These are phyloP conservation scores for Perodicticus potto DNA, from an alignment of 2,797 vertebrate genomes.

Conservation along the genomic window DNA sequence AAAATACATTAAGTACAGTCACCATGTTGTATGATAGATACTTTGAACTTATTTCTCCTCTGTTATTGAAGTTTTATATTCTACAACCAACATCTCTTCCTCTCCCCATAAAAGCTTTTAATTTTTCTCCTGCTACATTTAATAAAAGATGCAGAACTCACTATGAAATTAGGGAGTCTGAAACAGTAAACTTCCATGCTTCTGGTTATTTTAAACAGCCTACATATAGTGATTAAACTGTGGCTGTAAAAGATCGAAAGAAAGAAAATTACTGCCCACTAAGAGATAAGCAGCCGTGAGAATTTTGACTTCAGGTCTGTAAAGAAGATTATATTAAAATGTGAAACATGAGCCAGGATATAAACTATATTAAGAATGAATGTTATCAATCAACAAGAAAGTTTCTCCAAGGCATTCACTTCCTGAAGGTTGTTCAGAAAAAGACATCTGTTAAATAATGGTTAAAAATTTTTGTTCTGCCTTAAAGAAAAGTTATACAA, in stretches of 20 bases:
- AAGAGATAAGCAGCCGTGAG: not conserved
- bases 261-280: not conserved
- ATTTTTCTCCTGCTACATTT: not conserved
- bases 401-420: not conserved
- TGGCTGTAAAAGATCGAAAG: not conserved
- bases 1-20: not conserved
- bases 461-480: not conserved
- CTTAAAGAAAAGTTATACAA: not conserved
- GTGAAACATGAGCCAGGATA: not conserved
- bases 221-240: not conserved
- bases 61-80: not conserved
- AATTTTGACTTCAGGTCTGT: not conserved
- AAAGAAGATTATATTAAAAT: not conserved
- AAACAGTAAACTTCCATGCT: not conserved
- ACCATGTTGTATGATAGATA: not conserved
- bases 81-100: not conserved
- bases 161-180: not conserved
- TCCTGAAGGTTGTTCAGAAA: conserved; percentile 39
- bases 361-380: conserved; percentile 13
- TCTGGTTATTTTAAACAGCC: not conserved
- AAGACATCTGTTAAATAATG: conserved; percentile 6
- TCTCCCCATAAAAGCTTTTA: not conserved
- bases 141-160: not conserved
- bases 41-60: not conserved
- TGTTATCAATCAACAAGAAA: conserved; percentile 3